phyloP scores from a whole-genome alignment of 2,113 vertebrate genomes.

The Dendropsophus ebraccatus region DNA sequence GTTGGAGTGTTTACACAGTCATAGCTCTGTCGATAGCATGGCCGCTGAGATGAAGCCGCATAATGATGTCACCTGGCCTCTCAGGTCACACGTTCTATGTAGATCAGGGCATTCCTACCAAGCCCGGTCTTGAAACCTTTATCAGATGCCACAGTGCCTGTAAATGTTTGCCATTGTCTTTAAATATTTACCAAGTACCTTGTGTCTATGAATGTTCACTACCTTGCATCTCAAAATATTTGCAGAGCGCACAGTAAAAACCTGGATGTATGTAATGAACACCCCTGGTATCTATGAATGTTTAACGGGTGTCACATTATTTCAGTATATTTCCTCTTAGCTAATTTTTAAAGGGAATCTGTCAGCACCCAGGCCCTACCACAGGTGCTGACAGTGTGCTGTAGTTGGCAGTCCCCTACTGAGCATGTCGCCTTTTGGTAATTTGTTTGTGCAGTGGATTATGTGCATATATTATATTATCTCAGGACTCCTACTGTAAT shows the following conservation, averaged over 20 bases:
- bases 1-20: background rate
- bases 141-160: background rate
- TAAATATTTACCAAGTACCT: conserved; percentile 1
- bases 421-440: too few relatives aligned
- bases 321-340: background rate
- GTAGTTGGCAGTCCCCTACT: too few relatives aligned
- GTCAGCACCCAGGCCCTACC: too few relatives aligned
- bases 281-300: background rate
- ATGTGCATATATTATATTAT: too few relatives aligned
- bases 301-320: background rate
- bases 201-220: background rate
- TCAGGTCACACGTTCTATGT: background rate
- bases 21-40: background rate
- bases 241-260: background rate
- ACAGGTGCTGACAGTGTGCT: too few relatives aligned
- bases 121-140: background rate
- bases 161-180: conserved; percentile 6
- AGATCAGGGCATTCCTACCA: background rate
- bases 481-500: too few relatives aligned
- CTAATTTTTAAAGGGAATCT: too few relatives aligned
- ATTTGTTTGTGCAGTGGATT: too few relatives aligned
- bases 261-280: background rate
- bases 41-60: background rate
- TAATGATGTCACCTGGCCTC: background rate
- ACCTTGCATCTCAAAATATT: conserved; percentile 1